Evolutionary conservation across 2,797 vertebrate species (phyloP), one percentile per base, ranked within the genome.

Genomic region (Malacoraja senta): DNA sequence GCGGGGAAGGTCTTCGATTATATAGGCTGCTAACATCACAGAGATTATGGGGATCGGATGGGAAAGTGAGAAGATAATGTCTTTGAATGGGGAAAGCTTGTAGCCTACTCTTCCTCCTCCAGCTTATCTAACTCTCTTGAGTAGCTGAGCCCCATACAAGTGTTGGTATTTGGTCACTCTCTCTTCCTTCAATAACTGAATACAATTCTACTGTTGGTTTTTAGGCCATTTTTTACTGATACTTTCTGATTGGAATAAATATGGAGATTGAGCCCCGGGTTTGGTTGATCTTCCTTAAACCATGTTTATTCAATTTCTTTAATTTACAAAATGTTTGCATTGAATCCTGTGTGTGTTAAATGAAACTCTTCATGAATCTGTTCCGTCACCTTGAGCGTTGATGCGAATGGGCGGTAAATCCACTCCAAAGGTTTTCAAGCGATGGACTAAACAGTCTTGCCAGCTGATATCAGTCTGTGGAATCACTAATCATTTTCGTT

Each of bases 291-390:
- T 88, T 88, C 17, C 17, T 21, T 19, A 68, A 68, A 19, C n/a
- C 1, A 7, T 68, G 29, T 88, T 88, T 24, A 88, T 88, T 88
- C 61, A 2, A 35, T 38, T 65, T 65, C 61, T 4, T 86, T 65
- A 86, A 86, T 86, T 88, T 88, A 68, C 63, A 88, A 88, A 68
- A 63, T 88, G 84, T 68, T 68, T 88, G 84, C 84, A 68, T 68
- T 88, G 65, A 88, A 88, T 9, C n/a, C 68, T 8, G 9, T 32
- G 29, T 65, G 21, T 63, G 61, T 88, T 19, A 61, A 19, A 61
- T 86, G 4, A 63, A 86, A 61, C 29, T 86, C 53, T 86, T 86
- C 58, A 68, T 65, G 35, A 3, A 17, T 35, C n/a, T 12, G n/a
- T 88, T 19, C 68, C 15, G 8, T 68, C n/a, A 7, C n/a, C 19